Evolutionary conservation across 1,140 invertebrate species (phyloP).

Genomic region (Campoletis sonorensis): DNA sequence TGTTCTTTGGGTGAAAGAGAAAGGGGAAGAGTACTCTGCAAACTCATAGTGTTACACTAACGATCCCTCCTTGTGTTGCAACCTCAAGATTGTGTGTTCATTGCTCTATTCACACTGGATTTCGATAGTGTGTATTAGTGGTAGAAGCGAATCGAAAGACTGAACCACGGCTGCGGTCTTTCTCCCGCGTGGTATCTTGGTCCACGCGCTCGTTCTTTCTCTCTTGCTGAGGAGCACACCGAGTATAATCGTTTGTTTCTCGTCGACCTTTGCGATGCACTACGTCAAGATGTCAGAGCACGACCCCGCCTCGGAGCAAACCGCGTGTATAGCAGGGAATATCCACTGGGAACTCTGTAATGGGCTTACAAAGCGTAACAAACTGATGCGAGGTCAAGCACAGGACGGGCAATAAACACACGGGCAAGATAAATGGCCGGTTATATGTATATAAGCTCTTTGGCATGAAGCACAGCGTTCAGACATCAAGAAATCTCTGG

Average conservation of each 20-base stretch:
- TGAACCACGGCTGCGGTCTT: background rate
- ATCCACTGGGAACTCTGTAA: conserved; percentile 75
- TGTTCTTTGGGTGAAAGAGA: conserved; percentile 12
- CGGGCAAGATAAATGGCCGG: conserved; percentile 73
- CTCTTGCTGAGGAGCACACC: conserved; percentile 40
- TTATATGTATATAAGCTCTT: conserved; percentile 42
- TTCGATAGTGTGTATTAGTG: background rate
- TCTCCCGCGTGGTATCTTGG: background rate
- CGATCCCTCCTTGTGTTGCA: background rate
- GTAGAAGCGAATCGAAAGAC: conserved; percentile 17
- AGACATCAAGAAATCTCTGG: background rate
- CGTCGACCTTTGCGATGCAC: conserved; percentile 75
- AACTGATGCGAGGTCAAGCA: conserved; percentile 76
- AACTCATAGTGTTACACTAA: conserved; percentile 18
- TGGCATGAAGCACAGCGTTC: background rate
- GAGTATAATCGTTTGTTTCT: conserved; percentile 75
- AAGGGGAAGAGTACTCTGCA: background rate
- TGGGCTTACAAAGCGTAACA: conserved; percentile 77
- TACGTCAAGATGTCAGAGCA: conserved; percentile 76
- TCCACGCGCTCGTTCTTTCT: conserved; percentile 35
- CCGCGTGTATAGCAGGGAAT: conserved; percentile 57
- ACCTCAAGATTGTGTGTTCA: background rate
- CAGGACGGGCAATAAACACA: conserved; percentile 76
- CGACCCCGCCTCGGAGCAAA: conserved; percentile 68
- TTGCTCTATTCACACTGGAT: conserved; percentile 11